phyloP scores from a whole-genome alignment of 2,113 vertebrate species.

The Catagonus wagneri region DNA sequence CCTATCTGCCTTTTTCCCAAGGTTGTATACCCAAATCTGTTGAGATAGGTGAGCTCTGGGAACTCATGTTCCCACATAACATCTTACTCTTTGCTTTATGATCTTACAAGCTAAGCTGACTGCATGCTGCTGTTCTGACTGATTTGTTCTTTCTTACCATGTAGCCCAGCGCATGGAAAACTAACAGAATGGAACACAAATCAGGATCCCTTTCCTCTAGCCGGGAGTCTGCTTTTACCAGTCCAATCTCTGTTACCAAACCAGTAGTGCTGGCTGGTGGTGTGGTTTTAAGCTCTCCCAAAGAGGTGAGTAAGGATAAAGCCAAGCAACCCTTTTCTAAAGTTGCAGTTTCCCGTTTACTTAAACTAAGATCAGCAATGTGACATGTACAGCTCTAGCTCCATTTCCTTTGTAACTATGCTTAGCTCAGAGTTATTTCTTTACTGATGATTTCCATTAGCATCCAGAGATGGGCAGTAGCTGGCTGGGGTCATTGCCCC shows the following conservation, averaged over 20 bases:
- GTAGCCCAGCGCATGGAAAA: constrained; percentile 97
- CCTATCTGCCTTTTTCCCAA: constrained; percentile 40
- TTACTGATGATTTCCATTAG: not conserved
- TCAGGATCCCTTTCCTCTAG: constrained; percentile 94
- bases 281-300: constrained; percentile 93
- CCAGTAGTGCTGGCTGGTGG: constrained; percentile 92
- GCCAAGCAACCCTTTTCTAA: not conserved
- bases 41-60: constrained; percentile 30
- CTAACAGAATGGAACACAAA: constrained; percentile 95
- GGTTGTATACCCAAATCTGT: not conserved
- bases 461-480: not conserved
- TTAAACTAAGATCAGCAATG: not conserved
- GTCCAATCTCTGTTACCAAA: constrained; percentile 97
- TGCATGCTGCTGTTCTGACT: constrained; percentile 13
- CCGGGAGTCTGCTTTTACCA: constrained; percentile 98
- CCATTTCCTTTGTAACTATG: not conserved
- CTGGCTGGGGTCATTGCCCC: not conserved
- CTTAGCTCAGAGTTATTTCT: not conserved
- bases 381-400: not conserved
- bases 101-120: constrained; percentile 35
- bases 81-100: constrained; percentile 12
- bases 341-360: not conserved
- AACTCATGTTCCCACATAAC: not conserved
- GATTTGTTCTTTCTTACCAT: constrained; percentile 74
- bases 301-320: constrained; percentile 92